Conservation (phyloP, 2,797 vertebrate genomes). For the Molossus molossus region DNA sequence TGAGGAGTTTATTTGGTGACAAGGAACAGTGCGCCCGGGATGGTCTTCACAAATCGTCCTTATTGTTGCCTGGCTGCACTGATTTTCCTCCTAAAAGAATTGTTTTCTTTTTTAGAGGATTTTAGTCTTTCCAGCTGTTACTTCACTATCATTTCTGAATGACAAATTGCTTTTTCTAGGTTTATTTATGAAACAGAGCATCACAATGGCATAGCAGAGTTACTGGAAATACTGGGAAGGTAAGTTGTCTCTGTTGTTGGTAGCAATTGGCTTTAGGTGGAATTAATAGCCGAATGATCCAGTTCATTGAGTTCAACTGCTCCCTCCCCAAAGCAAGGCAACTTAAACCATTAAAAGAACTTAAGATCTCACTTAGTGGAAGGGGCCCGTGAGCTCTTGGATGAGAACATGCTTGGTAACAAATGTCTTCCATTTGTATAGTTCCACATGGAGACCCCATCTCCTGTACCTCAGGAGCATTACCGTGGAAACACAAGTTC, state of each 20-base stretch:
- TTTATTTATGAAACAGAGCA: constrained; percentile 99
- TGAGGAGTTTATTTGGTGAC: not conserved
- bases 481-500: not conserved
- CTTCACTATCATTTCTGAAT: not conserved
- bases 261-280: not conserved
- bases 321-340: not conserved
- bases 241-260: constrained; percentile 84
- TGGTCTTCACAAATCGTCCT: fast-evolving
- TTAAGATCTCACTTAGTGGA: not conserved
- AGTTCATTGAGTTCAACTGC: not conserved
- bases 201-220: constrained; percentile 99
- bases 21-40: fast-evolving
- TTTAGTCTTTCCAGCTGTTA: not conserved
- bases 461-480: not conserved
- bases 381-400: not conserved
- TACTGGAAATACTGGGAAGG: constrained; percentile 99
- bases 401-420: not conserved
- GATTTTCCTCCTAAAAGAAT: not conserved
- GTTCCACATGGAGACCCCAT: fast-evolving
- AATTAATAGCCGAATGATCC: not conserved
- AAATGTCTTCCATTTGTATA: fast-evolving
- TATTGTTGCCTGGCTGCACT: fast-evolving
- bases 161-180: constrained; percentile 88
- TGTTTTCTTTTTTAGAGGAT: not conserved
- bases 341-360: no score